phyloP scores from a whole-genome alignment of 1,140 invertebrate genomes.

The Aphelenchoides avenae region DNA sequence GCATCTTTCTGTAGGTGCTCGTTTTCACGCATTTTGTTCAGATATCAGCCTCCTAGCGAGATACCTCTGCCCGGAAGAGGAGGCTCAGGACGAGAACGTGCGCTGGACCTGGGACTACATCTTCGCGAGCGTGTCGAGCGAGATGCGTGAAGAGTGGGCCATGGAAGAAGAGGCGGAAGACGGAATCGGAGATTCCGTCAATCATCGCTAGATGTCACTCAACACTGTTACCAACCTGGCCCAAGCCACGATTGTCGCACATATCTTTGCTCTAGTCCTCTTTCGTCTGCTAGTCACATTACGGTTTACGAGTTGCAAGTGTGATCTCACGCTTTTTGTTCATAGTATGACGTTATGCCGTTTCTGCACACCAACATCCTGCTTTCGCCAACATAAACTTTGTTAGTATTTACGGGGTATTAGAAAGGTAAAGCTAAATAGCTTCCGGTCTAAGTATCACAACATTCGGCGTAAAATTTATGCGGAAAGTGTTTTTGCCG shows the following conservation, averaged over 20 bases:
- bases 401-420: too few relatives aligned
- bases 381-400: too few relatives aligned
- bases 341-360: not conserved
- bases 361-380: too few relatives aligned
- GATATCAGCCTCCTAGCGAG: conserved; percentile 17
- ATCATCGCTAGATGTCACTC: not conserved
- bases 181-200: conserved; percentile 7
- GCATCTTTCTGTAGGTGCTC: not conserved
- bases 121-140: conserved; percentile 8
- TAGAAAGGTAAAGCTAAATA: too few relatives aligned
- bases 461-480: too few relatives aligned
- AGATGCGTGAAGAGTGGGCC: conserved; percentile 21
- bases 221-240: not conserved
- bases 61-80: conserved; percentile 15
- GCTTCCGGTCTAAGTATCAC: too few relatives aligned
- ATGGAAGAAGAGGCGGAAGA: conserved; percentile 8
- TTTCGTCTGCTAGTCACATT: not conserved
- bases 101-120: conserved; percentile 20
- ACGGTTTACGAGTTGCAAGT: too few relatives aligned
- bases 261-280: not conserved
- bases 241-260: not conserved
- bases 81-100: conserved; percentile 15
- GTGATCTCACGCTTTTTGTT: not conserved
- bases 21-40: conserved; percentile 14
- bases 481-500: too few relatives aligned